These are phyloP conservation scores for Arremon brunneinucha DNA, from an alignment of 2,797 vertebrate genomes.

Conservation along the genomic window DNA sequence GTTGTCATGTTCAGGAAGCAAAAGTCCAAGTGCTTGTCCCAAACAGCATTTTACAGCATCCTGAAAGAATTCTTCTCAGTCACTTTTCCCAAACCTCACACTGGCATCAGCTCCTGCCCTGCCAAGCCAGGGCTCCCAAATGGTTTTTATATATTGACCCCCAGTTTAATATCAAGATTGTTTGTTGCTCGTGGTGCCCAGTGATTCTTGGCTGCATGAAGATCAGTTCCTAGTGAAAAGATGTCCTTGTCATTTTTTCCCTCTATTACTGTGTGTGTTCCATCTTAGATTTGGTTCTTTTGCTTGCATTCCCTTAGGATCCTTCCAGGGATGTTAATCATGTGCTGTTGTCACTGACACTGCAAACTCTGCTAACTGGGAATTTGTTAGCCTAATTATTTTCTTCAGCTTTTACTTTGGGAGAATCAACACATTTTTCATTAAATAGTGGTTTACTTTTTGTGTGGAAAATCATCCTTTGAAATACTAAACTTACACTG, in stretches of 20 bases:
- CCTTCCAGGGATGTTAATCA: not conserved
- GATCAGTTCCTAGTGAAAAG: not conserved
- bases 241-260: not conserved
- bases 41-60: not conserved
- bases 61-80: not conserved
- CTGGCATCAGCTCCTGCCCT: not conserved
- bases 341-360: not conserved
- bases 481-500: not conserved
- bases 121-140: not conserved
- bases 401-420: not conserved
- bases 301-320: not conserved
- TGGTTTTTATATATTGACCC: not conserved
- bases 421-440: not conserved
- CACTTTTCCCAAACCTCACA: not conserved
- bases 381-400: not conserved
- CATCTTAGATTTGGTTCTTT: not conserved
- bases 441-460: not conserved
- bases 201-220: not conserved
- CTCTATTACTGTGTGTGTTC: not conserved
- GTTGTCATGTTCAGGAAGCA: not conserved
- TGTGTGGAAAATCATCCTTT: not conserved
- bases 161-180: not conserved
- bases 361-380: not conserved
- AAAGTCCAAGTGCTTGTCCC: not conserved
- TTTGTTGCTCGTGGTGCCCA: not conserved